Evolutionary conservation across 2,113 vertebrate genomes (phyloP).

Genomic region (Chionomys nivalis): DNA sequence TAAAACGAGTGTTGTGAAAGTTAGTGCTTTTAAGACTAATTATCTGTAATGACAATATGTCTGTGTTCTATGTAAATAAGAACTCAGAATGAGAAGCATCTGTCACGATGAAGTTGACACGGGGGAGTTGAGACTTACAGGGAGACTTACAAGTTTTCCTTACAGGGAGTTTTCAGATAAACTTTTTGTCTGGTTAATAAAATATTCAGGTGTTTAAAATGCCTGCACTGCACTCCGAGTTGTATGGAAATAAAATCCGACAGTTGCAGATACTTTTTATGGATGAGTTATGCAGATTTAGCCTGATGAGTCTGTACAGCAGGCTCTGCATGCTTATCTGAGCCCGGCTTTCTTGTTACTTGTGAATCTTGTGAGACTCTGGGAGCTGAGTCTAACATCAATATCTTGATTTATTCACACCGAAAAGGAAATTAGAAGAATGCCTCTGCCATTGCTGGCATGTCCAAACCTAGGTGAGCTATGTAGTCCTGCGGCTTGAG

Average conservation of each 20-base stretch:
- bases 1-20: slow-evolving; percentile 42
- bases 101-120: slow-evolving; percentile 68
- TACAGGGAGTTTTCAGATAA: slow-evolving; percentile 57
- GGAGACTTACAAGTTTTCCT: slow-evolving; percentile 36
- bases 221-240: background rate
- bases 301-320: background rate
- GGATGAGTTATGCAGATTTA: background rate
- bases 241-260: slow-evolving; percentile 58
- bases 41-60: slow-evolving; percentile 37
- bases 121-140: slow-evolving; percentile 38
- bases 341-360: background rate
- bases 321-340: background rate
- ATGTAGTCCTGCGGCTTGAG: background rate
- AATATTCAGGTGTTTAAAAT: slow-evolving; percentile 32
- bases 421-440: slow-evolving; percentile 33
- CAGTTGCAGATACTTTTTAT: slow-evolving; percentile 19
- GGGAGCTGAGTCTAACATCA: background rate
- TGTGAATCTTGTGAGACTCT: background rate
- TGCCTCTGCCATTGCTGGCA: background rate
- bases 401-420: slow-evolving; percentile 58
- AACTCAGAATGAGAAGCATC: slow-evolving; percentile 52
- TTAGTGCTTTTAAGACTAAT: slow-evolving; percentile 66
- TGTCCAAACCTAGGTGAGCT: background rate
- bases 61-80: slow-evolving; percentile 40
- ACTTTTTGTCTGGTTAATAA: slow-evolving; percentile 66